Evolutionary conservation across 53 echinoderm and acorn worm species (phyloP).

Genomic region (Paracentrotus lividus): DNA sequence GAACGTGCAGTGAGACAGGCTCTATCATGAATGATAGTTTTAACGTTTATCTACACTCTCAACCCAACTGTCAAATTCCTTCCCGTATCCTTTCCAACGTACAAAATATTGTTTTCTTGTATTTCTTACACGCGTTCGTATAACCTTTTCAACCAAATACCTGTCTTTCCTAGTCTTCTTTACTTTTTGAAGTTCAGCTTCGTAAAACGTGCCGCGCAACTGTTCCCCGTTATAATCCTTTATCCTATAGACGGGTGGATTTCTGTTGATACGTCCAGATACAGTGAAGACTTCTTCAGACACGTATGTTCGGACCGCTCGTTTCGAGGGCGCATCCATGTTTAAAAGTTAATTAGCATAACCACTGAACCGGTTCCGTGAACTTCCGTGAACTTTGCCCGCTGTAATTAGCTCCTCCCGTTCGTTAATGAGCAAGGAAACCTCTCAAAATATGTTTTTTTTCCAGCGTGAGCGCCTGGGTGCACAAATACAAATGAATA

Average conservation of each 20-base stretch:
- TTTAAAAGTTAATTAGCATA: no score
- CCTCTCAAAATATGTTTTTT: no score
- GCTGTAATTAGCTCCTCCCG: no score
- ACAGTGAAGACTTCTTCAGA: slow-evolving; percentile 67
- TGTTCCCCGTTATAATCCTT: slow-evolving; percentile 50
- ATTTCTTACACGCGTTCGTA: background rate
- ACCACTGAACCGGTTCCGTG: no score
- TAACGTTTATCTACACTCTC: background rate
- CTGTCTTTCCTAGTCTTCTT: slow-evolving; percentile 28
- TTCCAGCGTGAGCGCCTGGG: no score
- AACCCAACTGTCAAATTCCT: slow-evolving; percentile 64
- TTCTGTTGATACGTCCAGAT: background rate
- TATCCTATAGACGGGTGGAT: slow-evolving; percentile 48
- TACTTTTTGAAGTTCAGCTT: slow-evolving; percentile 69
- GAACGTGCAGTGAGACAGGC: background rate
- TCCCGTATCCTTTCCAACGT: slow-evolving; percentile 62
- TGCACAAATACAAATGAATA: no score
- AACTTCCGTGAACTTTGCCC: no score
- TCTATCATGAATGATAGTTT: background rate
- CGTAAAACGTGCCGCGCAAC: slow-evolving; percentile 62
- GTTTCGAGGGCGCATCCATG: no score
- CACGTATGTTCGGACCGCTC: no score
- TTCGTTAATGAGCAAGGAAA: no score
- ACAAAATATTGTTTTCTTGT: slow-evolving; percentile 64
- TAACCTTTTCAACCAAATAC: slow-evolving; percentile 54